phyloP scores from a whole-genome alignment of 2,888 invertebrate genomes.

The Lasioglossum marginatum region DNA sequence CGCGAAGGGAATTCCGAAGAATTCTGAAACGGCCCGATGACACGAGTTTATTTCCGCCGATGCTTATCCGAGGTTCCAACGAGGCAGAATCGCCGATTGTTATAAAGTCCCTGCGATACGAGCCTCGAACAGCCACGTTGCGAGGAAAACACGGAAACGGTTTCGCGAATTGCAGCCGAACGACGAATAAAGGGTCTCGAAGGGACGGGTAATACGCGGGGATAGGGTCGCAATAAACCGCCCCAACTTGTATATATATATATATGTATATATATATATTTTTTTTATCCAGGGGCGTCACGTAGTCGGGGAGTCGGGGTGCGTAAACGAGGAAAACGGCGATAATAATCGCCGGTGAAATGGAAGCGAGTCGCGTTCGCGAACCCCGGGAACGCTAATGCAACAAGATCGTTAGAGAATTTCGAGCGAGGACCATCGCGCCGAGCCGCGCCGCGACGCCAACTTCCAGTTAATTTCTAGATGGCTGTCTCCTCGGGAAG shows the following conservation, averaged over 20 bases:
- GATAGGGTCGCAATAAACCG: constrained; percentile 5
- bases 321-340: constrained; percentile 23
- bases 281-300: constrained; percentile 5
- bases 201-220: constrained; percentile 5
- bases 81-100: background rate
- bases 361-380: constrained; percentile 1
- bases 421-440: background rate
- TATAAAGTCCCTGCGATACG: constrained; percentile 15
- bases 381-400: constrained; percentile 7
- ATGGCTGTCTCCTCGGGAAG: constrained; percentile 1
- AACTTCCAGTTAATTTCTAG: constrained; percentile 21
- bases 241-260: background rate
- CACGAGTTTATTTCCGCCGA: constrained; percentile 23
- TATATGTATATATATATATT: background rate
- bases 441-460: background rate
- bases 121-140: constrained; percentile 5
- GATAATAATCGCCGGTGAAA: constrained; percentile 26
- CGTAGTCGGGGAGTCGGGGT: background rate
- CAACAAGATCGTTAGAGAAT: constrained; percentile 17
- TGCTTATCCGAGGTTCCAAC: background rate
- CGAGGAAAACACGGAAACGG: background rate
- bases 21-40: constrained; percentile 25
- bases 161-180: constrained; percentile 12
- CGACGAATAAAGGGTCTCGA: constrained; percentile 21
- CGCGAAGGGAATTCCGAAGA: background rate